Conservation (phyloP, 2,113 vertebrate genomes). For the Plotosus lineatus region DNA sequence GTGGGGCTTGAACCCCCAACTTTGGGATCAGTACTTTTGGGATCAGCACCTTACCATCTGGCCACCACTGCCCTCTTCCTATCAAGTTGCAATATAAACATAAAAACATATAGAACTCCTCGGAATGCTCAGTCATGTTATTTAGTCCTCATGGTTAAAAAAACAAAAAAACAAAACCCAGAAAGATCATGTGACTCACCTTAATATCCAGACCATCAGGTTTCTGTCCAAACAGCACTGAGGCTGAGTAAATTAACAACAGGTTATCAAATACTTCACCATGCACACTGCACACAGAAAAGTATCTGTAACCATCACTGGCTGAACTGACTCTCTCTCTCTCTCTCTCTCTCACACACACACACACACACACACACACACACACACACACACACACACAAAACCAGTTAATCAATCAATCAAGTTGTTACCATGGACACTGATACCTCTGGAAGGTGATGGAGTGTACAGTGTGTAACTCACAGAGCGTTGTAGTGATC, state of each 20-base stretch:
- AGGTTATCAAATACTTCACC: conserved; percentile 79
- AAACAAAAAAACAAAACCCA: no score
- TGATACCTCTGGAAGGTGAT: background rate
- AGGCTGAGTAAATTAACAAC: conserved; percentile 79
- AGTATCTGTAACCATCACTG: background rate
- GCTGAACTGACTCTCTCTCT: background rate
- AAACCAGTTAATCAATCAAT: no score
- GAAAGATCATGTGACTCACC: conserved; percentile 67
- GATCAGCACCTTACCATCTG: no score
- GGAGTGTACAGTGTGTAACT: background rate
- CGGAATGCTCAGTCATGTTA: background rate
- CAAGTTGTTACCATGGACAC: background rate
- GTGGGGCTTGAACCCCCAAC: no score
- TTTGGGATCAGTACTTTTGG: no score
- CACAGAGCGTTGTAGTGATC: conserved; percentile 29
- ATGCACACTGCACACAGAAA: conserved; percentile 64
- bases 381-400: background rate
- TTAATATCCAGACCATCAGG: conserved; percentile 85
- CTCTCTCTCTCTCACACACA: background rate
- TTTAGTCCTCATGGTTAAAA: background rate
- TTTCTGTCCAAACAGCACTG: conserved; percentile 78
- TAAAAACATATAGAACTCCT: background rate
- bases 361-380: background rate
- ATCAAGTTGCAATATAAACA: background rate
- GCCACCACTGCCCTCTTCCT: no score